Base-by-base conservation (phyloP, 2,113 vertebrate species). In the Suncus etruscus region DNA sequence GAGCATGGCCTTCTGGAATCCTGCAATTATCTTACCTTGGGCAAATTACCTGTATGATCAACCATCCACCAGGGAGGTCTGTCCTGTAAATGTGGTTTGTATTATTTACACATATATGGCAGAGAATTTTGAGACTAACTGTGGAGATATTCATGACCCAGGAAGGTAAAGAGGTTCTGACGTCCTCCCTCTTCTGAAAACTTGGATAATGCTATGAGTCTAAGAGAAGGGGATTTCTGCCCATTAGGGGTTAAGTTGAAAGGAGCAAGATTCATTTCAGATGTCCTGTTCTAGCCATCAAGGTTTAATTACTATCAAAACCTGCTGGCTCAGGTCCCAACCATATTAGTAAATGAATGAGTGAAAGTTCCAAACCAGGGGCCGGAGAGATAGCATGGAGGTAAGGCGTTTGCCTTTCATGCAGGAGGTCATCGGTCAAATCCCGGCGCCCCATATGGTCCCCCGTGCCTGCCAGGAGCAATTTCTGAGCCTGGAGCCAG, bases 251-350 rank as follows among this genome's bases (percentile, higher is more conserved):
- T 94, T 94, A 83, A 88, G 66, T 22, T 9, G 50, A 93, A 79
- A 88, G 76, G 2, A 94, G 92, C 66, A 94, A 91, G 58, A 61
- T 48, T 94, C 90, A 83, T 94, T 94, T 83, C 79, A 65, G 86
- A 94, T 92, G 93, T 93, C 93, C 86, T 78, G 32, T 81, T 91
- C 92, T 95, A 90, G 86, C 32, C 83, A 83, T 92, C 90, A 75
- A 83, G 92, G 83, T 90, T 73, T 90, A 95, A 96, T 96, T 93
- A 94, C 92, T 27, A 74, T 80, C 86, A 83, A 90, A 86, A 54
- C 72, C 83, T 81, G 76, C n/a, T 83, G 88, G 90, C 39, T 0
- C 54, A 48, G 81, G 80, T 94, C 72, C 83, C 54, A 86, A 12
- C 54, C 74, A 58, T 78, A 61, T 61, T 70, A 90, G 72, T 31